Base-by-base conservation (phyloP, 1,140 invertebrate genomes). In the Ylistrum balloti region DNA sequence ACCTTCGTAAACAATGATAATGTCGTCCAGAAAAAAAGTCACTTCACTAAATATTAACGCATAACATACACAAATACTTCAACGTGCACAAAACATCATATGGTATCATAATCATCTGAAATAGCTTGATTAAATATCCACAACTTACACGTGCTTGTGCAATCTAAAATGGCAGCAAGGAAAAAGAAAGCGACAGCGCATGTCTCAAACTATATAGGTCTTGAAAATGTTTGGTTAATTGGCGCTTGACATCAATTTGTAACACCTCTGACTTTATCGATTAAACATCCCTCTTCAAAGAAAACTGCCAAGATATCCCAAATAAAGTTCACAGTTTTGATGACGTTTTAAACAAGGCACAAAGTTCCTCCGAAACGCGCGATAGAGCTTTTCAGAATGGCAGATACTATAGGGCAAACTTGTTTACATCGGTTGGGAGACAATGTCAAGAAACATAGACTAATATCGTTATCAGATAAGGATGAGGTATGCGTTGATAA, bases 381-480 rank as follows among this genome's bases (percentile, higher is more conserved):
- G 56, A n/a, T n/a, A n/a, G 56, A n/a, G 13, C 5, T 74, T 48
- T 28, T 5, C 56, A 74, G 56, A n/a, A 74, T 74, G 56, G 56
- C 56, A 74, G n/a, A 28, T 28, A 74, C n/a, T 28, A 28, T n/a
- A 74, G 56, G 56, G 0, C 56, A 74, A 74, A 74, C 86, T 33
- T 93, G 92, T 89, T 74, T 93, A 1, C 86, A 90, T 33, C 87
- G 93, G 20, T n/a, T 92, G 17, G 93, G 93, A 0, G 91, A 92
- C 32, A 91, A 91, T 88, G 45, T 92, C 17, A 93, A 93, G 48
- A 93, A 93, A 41, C 87, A 93, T 74, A 93, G 91, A 56, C 87
- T 93, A 0, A 92, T 93, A 7, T 56, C 38, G 41, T 38, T 93
- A 3, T 48, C 90, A 28, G 88, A 87, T 33, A 93, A 92, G 89